Percentiles rank a stretch among this genome's conserved stretches.
Evolutionary conservation across 2,888 invertebrate species (phyloP).

Genomic region (Unio pictorum): DNA sequence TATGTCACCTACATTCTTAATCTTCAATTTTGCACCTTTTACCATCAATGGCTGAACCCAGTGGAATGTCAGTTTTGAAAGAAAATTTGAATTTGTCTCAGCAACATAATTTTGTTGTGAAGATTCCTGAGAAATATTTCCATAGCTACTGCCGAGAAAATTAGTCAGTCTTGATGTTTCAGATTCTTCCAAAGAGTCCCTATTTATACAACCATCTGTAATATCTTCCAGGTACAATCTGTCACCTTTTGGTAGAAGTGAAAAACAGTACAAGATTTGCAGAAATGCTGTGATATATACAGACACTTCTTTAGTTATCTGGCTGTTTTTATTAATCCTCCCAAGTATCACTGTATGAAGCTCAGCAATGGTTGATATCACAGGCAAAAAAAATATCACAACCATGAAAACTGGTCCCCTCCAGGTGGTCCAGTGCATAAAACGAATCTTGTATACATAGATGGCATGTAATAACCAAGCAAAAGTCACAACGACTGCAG

Average conservation of each 20-base stretch:
- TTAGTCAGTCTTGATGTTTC: constrained; percentile 35
- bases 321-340: constrained; percentile 35
- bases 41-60: constrained; percentile 90
- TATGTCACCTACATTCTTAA: constrained; percentile 74
- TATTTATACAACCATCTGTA: constrained; percentile 29
- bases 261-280: constrained; percentile 81
- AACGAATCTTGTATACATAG: constrained; percentile 80
- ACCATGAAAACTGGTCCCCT: constrained; percentile 83
- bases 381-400: constrained; percentile 80
- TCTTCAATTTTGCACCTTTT: constrained; percentile 70
- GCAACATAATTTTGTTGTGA: constrained; percentile 33
- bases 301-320: constrained; percentile 51
- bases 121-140: constrained; percentile 17
- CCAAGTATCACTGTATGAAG: constrained; percentile 78
- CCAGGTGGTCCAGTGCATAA: constrained; percentile 65
- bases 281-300: constrained; percentile 69
- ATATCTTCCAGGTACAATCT: constrained; percentile 29
- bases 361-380: constrained; percentile 80
- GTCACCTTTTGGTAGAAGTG: constrained; percentile 77
- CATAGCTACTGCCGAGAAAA: constrained; percentile 25
- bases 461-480: constrained; percentile 88
- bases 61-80: constrained; percentile 85
- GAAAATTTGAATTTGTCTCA: constrained; percentile 81
- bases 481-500: constrained; percentile 81
- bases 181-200: constrained; percentile 44